Conservation (phyloP, 1,140 invertebrate species). For the Cyphomyrmex costatus region DNA sequence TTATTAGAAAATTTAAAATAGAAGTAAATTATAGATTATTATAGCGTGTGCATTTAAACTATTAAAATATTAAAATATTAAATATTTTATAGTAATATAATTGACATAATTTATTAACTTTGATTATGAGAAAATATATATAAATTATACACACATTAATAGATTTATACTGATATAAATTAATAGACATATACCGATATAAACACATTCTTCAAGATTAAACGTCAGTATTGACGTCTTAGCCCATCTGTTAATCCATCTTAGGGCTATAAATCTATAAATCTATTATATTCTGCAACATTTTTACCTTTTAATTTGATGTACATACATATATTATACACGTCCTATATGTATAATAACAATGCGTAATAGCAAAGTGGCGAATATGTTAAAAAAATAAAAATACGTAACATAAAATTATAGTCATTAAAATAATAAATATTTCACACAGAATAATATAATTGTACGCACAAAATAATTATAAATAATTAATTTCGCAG, state of each 20-base stretch:
- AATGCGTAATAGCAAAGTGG: neutral
- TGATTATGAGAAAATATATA: neutral
- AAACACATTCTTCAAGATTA: neutral
- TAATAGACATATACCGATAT: too few relatives aligned
- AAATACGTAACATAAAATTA: neutral
- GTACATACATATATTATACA: too few relatives aligned
- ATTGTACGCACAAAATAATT: neutral
- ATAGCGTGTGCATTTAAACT: neutral
- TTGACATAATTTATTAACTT: neutral
- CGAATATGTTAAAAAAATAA: neutral
- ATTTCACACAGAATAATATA: conserved; percentile 7
- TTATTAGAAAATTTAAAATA: neutral
- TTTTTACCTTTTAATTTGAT: too few relatives aligned
- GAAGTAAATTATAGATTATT: neutral
- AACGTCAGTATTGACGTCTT: neutral
- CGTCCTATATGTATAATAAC: neutral
- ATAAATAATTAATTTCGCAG: conserved; percentile 7
- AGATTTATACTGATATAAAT: too few relatives aligned
- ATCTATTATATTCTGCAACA: neutral
- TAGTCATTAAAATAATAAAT: neutral
- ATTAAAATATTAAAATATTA: neutral
- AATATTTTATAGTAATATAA: neutral
- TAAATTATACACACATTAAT: too few relatives aligned
- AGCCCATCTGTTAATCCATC: neutral
- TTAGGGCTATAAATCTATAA: neutral